phyloP scores from a whole-genome alignment of 2,888 invertebrate genomes.

The Drosophila ustulata region DNA sequence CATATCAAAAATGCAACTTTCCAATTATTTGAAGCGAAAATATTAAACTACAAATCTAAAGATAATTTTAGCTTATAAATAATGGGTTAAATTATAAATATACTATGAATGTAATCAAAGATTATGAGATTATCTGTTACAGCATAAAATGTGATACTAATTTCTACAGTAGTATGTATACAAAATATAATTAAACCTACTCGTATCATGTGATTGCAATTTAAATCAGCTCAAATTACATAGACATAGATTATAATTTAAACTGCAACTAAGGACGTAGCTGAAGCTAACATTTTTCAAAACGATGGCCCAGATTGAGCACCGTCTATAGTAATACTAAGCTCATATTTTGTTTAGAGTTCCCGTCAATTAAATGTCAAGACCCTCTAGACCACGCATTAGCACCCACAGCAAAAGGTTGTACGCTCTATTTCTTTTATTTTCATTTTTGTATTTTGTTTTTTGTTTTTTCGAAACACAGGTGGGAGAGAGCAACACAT shows the following conservation, averaged over 20 bases:
- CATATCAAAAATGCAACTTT: too few species aligned
- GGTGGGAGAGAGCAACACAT: conserved; percentile 50
- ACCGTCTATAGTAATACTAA: not conserved
- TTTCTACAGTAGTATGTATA: too few species aligned
- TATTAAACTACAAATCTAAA: too few species aligned
- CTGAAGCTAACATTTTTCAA: not conserved
- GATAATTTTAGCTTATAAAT: too few species aligned
- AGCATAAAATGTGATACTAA: too few species aligned
- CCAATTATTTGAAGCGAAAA: too few species aligned
- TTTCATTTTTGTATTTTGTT: not conserved
- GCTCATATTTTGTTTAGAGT: not conserved
- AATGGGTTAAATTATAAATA: too few species aligned
- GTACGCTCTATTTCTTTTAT: not conserved
- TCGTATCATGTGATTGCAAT: too few species aligned
- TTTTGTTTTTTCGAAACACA: not conserved
- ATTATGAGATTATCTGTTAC: too few species aligned
- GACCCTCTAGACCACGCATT: conserved; percentile 7
- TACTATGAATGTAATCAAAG: too few species aligned
- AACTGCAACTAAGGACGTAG: not conserved
- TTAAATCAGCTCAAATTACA: too few species aligned
- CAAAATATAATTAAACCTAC: too few species aligned
- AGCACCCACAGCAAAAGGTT: not conserved
- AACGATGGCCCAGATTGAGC: not conserved
- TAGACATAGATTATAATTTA: not conserved
- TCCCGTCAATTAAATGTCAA: conserved; percentile 10